These are phyloP conservation scores for Leptodactylus fallax DNA, from an alignment of 2,797 vertebrate genomes.

Conservation along the genomic window DNA sequence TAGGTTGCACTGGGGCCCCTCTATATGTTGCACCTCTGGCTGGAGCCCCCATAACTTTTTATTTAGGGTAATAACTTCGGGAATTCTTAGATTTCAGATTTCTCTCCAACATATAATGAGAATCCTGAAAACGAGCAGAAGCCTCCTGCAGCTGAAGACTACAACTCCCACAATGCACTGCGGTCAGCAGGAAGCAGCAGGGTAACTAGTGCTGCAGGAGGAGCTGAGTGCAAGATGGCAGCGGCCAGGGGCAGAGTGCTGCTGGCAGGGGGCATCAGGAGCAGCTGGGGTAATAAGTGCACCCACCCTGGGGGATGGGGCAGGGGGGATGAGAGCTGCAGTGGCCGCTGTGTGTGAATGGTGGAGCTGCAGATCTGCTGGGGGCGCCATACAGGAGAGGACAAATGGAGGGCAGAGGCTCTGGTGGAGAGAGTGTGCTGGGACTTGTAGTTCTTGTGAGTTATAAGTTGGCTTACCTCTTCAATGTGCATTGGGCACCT, in stretches of 20 bases:
- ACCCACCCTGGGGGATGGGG: no score
- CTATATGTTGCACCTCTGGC: no score
- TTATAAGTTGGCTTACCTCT: not conserved
- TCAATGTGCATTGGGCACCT: no score
- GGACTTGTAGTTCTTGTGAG: not conserved
- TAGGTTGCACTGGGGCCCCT: no score
- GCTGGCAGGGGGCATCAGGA: conserved; percentile 58
- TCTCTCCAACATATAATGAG: no score
- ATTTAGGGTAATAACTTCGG: no score
- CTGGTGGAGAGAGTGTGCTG: not conserved
- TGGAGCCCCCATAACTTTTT: no score
- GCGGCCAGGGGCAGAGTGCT: conserved; percentile 63
- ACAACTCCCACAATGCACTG: conserved; percentile 11
- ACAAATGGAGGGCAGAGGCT: no score
- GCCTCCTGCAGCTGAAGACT: not conserved
- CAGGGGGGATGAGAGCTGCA: not conserved
- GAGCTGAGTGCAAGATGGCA: conserved; percentile 73
- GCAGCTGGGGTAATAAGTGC: conserved; percentile 70
- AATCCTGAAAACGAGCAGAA: not conserved
- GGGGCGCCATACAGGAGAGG: not conserved
- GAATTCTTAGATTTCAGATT: no score
- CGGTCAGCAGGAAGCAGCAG: not conserved
- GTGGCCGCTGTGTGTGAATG: no score
- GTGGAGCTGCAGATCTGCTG: not conserved
- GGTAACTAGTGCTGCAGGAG: not conserved